Evolutionary conservation across 2,797 vertebrate species (phyloP).

Genomic region (Liasis olivaceus): DNA sequence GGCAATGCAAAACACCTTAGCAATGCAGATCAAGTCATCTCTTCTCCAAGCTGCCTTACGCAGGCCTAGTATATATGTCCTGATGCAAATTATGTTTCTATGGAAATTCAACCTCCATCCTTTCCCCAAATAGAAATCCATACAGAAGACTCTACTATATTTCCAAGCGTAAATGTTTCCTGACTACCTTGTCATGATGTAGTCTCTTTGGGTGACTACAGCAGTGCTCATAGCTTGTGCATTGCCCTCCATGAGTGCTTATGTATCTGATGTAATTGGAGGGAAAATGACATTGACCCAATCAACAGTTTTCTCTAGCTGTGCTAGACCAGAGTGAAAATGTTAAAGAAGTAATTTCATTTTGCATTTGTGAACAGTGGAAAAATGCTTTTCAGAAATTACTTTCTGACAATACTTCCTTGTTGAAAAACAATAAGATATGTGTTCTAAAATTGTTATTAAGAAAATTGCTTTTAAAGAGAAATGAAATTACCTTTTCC

Average conservation of each 20-base stretch:
- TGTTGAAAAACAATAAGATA: constrained; percentile 33
- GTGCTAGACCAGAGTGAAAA: constrained; percentile 6
- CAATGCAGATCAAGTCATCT: not conserved
- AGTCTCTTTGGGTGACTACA: not conserved
- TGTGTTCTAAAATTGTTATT: constrained; percentile 41
- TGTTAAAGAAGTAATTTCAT: constrained; percentile 39
- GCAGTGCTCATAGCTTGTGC: not conserved
- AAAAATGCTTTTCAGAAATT: constrained; percentile 15
- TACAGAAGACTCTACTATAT: not conserved
- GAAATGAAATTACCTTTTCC: constrained; percentile 58
- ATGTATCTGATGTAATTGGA: constrained; percentile 9
- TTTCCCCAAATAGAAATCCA: not conserved
- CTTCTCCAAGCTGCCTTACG: not conserved
- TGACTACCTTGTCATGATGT: not conserved
- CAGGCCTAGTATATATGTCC: not conserved
- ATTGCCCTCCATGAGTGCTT: not conserved
- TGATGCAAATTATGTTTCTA: not conserved
- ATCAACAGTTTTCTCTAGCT: constrained; percentile 29
- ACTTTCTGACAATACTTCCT: constrained; percentile 28
- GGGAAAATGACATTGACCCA: constrained; percentile 1
- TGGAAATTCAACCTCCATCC: not conserved
- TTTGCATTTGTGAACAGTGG: constrained; percentile 25
- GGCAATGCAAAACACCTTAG: not conserved
- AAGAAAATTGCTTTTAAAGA: constrained; percentile 50
- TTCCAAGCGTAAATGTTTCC: not conserved